Evolutionary conservation across 2,113 vertebrate species (phyloP).

Genomic region (Odobenus rosmarus): DNA sequence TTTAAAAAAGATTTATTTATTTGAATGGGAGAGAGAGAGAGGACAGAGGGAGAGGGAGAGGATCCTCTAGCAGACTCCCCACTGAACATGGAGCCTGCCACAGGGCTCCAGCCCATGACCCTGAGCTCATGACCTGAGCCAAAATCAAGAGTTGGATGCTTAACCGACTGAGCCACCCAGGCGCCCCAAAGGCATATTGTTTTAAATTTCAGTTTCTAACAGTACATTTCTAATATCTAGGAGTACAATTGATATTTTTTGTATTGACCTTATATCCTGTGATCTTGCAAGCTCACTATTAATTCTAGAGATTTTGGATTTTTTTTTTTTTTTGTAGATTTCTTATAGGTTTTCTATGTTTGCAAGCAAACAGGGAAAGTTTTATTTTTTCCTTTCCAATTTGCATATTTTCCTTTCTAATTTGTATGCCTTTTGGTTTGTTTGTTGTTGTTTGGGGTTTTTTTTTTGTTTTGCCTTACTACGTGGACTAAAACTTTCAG

Average conservation of each 20-base stretch:
- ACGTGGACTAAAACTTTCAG: background rate
- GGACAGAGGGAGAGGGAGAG: background rate
- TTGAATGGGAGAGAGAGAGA: background rate
- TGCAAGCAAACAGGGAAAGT: background rate
- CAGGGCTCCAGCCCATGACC: background rate
- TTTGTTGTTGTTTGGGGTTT: background rate
- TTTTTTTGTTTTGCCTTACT: background rate
- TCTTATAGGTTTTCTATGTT: background rate
- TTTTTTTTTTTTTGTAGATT: background rate
- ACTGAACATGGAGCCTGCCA: background rate
- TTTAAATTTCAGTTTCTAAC: background rate
- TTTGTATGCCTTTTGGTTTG: background rate
- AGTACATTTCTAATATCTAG: background rate
- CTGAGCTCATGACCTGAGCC: background rate
- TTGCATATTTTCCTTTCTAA: background rate
- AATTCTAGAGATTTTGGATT: background rate
- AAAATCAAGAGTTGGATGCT: background rate
- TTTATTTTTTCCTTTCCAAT: background rate
- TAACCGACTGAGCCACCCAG: background rate
- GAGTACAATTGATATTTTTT: background rate
- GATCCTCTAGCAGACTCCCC: background rate
- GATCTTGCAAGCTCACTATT: background rate
- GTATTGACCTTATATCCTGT: background rate
- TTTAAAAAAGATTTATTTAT: background rate
- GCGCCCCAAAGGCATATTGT: background rate